phyloP scores from a whole-genome alignment of 2,797 vertebrate genomes.

The Potorous gilbertii region DNA sequence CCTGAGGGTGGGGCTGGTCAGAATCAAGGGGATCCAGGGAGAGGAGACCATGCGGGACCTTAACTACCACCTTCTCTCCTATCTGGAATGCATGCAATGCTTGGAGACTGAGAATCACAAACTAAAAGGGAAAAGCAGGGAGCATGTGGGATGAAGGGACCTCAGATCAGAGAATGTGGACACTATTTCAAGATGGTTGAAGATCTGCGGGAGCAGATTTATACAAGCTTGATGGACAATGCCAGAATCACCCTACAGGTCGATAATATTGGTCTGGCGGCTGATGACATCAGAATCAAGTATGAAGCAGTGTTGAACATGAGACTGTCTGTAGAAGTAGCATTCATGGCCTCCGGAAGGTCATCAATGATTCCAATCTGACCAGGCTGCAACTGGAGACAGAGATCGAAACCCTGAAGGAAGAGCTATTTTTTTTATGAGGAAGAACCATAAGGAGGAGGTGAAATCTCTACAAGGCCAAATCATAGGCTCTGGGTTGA shows the following conservation, averaged over 20 bases:
- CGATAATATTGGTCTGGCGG: constrained; percentile 95
- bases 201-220: constrained; percentile 93
- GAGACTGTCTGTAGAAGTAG: constrained; percentile 94
- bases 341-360: constrained; percentile 92
- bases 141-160: constrained; percentile 92
- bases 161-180: constrained; percentile 90
- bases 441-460: constrained; percentile 97
- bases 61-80: constrained; percentile 92
- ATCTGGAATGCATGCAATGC: constrained; percentile 92
- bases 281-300: constrained; percentile 96
- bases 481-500: constrained; percentile 90
- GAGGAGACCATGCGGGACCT: constrained; percentile 95
- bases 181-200: constrained; percentile 90
- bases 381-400: constrained; percentile 94
- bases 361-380: constrained; percentile 95
- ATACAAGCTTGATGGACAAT: constrained; percentile 89
- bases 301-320: constrained; percentile 93
- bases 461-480: constrained; percentile 91
- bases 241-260: constrained; percentile 93
- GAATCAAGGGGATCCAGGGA: constrained; percentile 85
- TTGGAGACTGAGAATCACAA: constrained; percentile 91
- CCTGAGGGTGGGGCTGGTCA: constrained; percentile 57
- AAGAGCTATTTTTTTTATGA: constrained; percentile 95
- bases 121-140: constrained; percentile 93
- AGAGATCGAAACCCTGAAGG: constrained; percentile 93